Conservation (phyloP, 2,797 vertebrate genomes). For the Rhabdophis nuchalis region DNA sequence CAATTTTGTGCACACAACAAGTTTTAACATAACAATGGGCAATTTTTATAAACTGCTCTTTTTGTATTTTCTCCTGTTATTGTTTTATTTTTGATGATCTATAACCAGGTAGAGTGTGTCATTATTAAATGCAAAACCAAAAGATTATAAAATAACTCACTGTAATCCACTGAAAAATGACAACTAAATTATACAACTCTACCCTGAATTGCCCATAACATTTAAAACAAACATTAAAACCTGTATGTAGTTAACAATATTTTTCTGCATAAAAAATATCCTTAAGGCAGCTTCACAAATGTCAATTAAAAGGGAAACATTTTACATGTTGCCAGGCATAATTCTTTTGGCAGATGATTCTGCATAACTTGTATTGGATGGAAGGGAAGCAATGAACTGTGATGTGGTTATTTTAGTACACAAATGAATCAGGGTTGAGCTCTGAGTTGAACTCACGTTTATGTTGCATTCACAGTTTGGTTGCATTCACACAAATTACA, state of each 20-base stretch:
- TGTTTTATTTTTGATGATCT: background rate
- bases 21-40: background rate
- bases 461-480: background rate
- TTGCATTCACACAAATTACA: background rate
- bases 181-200: background rate
- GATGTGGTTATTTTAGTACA: background rate
- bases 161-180: background rate
- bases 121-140: background rate
- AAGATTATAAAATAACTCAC: background rate
- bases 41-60: background rate
- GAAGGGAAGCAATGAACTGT: background rate
- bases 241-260: background rate
- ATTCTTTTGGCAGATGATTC: background rate
- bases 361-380: background rate
- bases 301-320: background rate
- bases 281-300: background rate
- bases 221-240: background rate
- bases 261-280: background rate
- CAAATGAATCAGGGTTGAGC: background rate
- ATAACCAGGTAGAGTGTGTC: background rate
- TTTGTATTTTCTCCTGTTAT: background rate
- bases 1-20: background rate
- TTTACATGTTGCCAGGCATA: background rate
- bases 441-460: background rate
- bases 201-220: background rate